Percentiles rank a stretch among this genome's conserved stretches.
phyloP scores from a whole-genome alignment of 2,888 invertebrate species.

The Protodeltote pygarga region DNA sequence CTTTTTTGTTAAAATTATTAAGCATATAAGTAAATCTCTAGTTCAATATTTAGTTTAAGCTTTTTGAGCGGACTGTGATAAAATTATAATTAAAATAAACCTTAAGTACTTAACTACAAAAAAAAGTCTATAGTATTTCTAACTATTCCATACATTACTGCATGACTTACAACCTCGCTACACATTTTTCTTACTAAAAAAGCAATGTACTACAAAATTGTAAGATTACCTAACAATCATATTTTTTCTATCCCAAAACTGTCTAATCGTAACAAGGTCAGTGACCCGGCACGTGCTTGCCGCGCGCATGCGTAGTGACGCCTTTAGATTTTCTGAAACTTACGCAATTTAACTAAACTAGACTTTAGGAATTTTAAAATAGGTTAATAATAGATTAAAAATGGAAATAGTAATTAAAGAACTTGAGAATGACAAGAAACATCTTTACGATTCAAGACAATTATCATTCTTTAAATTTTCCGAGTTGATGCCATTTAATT shows the following conservation, averaged over 20 bases:
- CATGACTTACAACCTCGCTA: neutral
- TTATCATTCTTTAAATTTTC: no score
- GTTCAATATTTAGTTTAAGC: no score
- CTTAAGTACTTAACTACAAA: neutral
- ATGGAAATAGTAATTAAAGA: neutral
- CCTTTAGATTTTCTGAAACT: conserved; percentile 15
- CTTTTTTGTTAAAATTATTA: no score
- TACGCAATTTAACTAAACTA: conserved; percentile 2
- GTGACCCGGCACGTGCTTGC: conserved; percentile 44
- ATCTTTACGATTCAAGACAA: no score
- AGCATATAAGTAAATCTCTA: no score
- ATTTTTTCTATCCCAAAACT: conserved; percentile 19
- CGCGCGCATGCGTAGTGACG: conserved; percentile 33
- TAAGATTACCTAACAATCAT: neutral
- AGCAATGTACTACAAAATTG: conserved; percentile 15
- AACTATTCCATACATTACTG: neutral
- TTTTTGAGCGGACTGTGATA: no score
- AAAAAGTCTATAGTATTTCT: no score
- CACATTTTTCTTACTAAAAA: neutral
- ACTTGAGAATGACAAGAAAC: no score
- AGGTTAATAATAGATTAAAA: neutral
- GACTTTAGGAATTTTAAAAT: conserved; percentile 8
- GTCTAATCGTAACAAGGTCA: conserved; percentile 37
- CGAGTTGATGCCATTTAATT: no score
- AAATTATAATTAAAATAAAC: neutral